Evolutionary conservation across 2,888 invertebrate species (phyloP), one percentile per base, ranked within the genome.

Genomic region (Synanthedon vespiformis): DNA sequence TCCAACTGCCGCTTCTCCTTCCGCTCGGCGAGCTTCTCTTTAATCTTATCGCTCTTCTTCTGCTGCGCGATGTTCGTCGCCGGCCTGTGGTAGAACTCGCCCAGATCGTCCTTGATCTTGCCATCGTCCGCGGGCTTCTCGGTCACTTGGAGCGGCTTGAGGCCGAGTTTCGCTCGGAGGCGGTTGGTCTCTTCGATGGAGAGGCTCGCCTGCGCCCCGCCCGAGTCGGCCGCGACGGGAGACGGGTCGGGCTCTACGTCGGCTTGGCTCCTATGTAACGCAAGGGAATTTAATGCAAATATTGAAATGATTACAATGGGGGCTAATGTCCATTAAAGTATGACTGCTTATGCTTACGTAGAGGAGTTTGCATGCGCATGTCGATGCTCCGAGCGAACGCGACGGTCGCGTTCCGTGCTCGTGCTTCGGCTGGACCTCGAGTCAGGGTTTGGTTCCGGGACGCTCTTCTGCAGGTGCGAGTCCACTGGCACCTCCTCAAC

Each of bases 81-180:
- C 16, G 95, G 95, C 77, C 94, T 94, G 77, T 96, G 95, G 68
- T 95, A 92, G 84, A 95, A 95, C 70, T 95, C 95, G 52, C 95
- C 95, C 77, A 89, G 77, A 62, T 89, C 89, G 56, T 89, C 89
- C 54, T 85, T 88, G 61, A 88, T 76, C 61, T 88, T 89, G 58
- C 83, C 88, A 56, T 85, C 88, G 22, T 82, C 87, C 80, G 65
- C 14, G 13, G 50, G 2, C 60, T 80, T 68, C 64, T 80, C 83
- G 12, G 89, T 87, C 0, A 93, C 82, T 65, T 97, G 94, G 3
- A 99, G 84, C 0, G 98, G 99, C 71, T 97, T 97, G 40, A 99
- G 86, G 0, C 99, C 99, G 22, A 99, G 89, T 74, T 97, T 97
- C 1, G 95, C 95, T 65, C 99, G 89, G 11, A 99, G 82, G 61